Evolutionary conservation across 1,140 invertebrate species (phyloP).

Genomic region (Pygmarrhopalites habei): DNA sequence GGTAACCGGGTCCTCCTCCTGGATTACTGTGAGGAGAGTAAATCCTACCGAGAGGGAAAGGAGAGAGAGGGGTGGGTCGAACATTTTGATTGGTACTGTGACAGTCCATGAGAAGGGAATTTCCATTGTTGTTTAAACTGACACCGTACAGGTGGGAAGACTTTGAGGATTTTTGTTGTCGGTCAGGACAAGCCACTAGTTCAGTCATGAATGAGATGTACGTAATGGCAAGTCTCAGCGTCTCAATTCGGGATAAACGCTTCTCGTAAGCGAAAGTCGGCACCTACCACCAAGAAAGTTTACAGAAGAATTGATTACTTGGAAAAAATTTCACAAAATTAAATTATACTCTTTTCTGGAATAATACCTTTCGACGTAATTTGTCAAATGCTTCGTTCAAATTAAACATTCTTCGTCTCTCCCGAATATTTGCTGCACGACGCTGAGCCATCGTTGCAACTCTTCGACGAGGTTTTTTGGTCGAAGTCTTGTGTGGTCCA

Average conservation of each 20-base stretch:
- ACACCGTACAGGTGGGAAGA: not conserved
- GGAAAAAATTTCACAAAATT: not conserved
- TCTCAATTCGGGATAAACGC: slow-evolving; percentile 94
- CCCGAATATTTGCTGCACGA: slow-evolving; percentile 87
- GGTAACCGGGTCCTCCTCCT: not conserved
- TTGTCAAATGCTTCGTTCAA: slow-evolving; percentile 96
- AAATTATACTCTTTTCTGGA: not conserved
- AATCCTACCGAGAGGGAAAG: slow-evolving; percentile 24
- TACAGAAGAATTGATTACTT: not conserved
- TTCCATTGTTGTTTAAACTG: slow-evolving; percentile 18
- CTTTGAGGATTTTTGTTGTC: slow-evolving; percentile 15
- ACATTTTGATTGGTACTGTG: slow-evolving; percentile 32
- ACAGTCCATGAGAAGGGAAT: slow-evolving; percentile 20
- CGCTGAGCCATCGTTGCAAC: slow-evolving; percentile 84
- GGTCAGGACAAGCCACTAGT: slow-evolving; percentile 51
- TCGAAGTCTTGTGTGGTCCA: slow-evolving; percentile 18
- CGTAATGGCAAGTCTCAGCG: slow-evolving; percentile 89
- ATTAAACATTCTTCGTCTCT: slow-evolving; percentile 92
- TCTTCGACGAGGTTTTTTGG: slow-evolving; percentile 73
- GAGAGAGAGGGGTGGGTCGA: slow-evolving; percentile 28
- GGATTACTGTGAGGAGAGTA: slow-evolving; percentile 21
- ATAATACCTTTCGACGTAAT: slow-evolving; percentile 71
- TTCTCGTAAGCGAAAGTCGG: slow-evolving; percentile 99
- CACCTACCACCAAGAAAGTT: slow-evolving; percentile 50
- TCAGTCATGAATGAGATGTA: slow-evolving; percentile 98